Conservation (phyloP, 2,888 invertebrate species). For the Drosophila quasianomalipes region DNA sequence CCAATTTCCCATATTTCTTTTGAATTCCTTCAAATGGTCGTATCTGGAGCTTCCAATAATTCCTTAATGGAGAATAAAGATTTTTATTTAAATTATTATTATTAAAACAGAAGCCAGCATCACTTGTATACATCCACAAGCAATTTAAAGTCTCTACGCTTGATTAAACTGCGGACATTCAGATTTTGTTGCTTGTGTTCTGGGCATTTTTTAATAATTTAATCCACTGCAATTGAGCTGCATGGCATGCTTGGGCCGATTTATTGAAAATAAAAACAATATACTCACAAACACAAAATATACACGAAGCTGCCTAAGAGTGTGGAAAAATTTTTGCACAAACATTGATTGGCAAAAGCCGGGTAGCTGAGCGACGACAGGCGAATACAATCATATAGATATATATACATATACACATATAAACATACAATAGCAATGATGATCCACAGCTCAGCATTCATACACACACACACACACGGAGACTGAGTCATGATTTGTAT, state of each 20-base stretch:
- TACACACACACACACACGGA: constrained; percentile 6
- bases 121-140: constrained; percentile 10
- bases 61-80: not conserved
- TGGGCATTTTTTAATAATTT: constrained; percentile 75
- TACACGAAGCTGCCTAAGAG: constrained; percentile 68
- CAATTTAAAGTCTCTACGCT: constrained; percentile 68
- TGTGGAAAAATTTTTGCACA: constrained; percentile 75
- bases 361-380: constrained; percentile 19
- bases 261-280: constrained; percentile 75
- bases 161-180: constrained; percentile 53
- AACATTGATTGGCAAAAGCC: constrained; percentile 80
- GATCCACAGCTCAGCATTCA: constrained; percentile 9
- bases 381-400: constrained; percentile 32
- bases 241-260: constrained; percentile 63
- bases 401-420: not conserved
- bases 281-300: constrained; percentile 24
- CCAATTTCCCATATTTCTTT: not conserved
- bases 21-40: not conserved
- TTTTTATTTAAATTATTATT: no score
- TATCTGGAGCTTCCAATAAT: not conserved
- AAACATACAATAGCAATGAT: constrained; percentile 14
- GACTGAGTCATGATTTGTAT: constrained; percentile 33
- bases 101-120: not conserved
- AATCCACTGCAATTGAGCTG: constrained; percentile 79
- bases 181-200: constrained; percentile 44